Percentiles rank a stretch among this genome's conserved stretches.
These are phyloP conservation scores for Camarhynchus parvulus DNA, from an alignment of 2,113 vertebrate genomes.

Conservation along the genomic window DNA sequence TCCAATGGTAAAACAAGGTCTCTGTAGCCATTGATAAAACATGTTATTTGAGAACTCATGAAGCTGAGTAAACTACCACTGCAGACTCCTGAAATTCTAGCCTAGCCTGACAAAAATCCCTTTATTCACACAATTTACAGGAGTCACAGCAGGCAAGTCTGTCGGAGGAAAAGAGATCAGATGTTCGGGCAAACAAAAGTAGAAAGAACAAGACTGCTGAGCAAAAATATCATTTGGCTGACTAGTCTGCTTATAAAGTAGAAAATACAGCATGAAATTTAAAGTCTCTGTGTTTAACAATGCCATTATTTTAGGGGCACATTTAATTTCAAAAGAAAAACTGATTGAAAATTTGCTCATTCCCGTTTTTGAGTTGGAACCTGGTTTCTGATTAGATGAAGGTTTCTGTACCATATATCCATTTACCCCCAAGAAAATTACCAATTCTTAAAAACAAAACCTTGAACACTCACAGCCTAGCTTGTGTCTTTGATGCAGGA, in stretches of 20 bases:
- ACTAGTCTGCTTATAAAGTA: not conserved
- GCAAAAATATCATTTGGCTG: conserved; percentile 8
- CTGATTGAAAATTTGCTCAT: not conserved
- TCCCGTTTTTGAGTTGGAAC: not conserved
- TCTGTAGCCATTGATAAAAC: conserved; percentile 2
- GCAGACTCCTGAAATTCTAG: conserved; percentile 38
- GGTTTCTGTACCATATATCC: not conserved
- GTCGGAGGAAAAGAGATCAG: conserved; percentile 1
- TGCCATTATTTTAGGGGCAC: conserved; percentile 33
- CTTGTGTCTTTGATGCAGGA: not conserved
- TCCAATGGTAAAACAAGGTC: not conserved
- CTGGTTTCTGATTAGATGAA: not conserved
- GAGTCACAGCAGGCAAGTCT: conserved; percentile 49
- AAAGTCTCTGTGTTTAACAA: conserved; percentile 19
- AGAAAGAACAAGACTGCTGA: not conserved
- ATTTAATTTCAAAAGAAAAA: conserved; percentile 20
- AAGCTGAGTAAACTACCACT: conserved; percentile 50
- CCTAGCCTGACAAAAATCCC: not conserved
- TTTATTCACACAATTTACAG: conserved; percentile 55
- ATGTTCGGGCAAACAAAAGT: not conserved
- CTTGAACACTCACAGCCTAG: not conserved
- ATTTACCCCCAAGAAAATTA: not conserved
- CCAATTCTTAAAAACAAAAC: not conserved
- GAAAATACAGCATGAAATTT: conserved; percentile 30
- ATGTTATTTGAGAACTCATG: not conserved